phyloP scores from a whole-genome alignment of 2,888 invertebrate genomes.

The Vanessa cardui region DNA sequence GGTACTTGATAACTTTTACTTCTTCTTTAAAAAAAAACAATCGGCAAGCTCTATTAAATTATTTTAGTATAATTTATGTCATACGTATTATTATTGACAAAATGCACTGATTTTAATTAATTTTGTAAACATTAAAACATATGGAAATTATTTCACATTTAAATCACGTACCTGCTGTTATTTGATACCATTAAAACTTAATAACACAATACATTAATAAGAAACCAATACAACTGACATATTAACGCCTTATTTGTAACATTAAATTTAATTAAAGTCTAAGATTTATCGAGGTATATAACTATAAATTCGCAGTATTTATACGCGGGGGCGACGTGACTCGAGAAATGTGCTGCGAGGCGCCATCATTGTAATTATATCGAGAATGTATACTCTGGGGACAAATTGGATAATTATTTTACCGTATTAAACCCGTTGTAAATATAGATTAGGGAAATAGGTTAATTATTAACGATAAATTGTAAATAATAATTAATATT shows the following conservation, averaged over 20 bases:
- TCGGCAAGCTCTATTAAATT: no score
- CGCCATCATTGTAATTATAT: conserved; percentile 22
- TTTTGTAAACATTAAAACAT: no score
- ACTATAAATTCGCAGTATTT: not conserved
- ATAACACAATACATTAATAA: no score
- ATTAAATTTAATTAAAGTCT: not conserved
- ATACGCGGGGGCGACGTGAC: conserved; percentile 12
- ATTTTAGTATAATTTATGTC: no score
- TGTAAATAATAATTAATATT: not conserved
- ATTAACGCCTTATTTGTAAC: not conserved
- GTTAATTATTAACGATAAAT: not conserved
- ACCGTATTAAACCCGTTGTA: conserved; percentile 7
- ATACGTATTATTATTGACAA: no score
- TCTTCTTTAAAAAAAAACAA: no score
- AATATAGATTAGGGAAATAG: conserved; percentile 23
- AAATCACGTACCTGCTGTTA: no score
- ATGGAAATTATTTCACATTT: no score
- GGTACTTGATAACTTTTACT: no score
- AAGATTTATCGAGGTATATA: not conserved
- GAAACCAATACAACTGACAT: not conserved
- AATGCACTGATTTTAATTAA: no score
- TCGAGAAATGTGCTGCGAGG: conserved; percentile 14
- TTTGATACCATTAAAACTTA: no score
- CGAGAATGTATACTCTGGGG: conserved; percentile 4
- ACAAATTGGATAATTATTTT: conserved; percentile 10